phyloP scores from a whole-genome alignment of 2,888 invertebrate genomes.

The Melipona bicolor region DNA sequence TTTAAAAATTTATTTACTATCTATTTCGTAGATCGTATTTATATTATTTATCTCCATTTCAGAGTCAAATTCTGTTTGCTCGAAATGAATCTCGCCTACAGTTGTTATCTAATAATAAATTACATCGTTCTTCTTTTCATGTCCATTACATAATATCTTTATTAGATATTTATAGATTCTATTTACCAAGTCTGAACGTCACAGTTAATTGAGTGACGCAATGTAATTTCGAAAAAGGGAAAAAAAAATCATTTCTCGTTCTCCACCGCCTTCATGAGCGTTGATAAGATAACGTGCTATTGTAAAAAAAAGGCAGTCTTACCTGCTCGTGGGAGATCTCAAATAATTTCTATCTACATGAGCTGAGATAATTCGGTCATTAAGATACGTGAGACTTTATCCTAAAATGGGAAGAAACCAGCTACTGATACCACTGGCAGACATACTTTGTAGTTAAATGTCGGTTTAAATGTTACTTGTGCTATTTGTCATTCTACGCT shows the following conservation, averaged over 20 bases:
- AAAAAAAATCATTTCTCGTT: slow-evolving; percentile 2
- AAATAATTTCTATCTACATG: slow-evolving; percentile 20
- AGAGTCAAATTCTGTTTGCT: background rate
- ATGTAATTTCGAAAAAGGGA: too few relatives aligned
- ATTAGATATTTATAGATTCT: background rate
- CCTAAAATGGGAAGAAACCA: background rate
- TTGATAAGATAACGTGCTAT: slow-evolving; percentile 33
- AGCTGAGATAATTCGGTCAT: slow-evolving; percentile 3
- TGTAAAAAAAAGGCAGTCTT: background rate
- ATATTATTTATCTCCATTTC: too few relatives aligned
- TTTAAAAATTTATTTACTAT: background rate
- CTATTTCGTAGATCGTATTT: background rate
- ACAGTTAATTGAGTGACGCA: background rate
- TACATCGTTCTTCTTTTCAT: slow-evolving; percentile 1
- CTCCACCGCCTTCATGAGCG: background rate
- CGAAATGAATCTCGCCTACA: background rate
- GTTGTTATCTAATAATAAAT: background rate
- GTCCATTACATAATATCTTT: slow-evolving; percentile 22
- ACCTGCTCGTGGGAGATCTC: slow-evolving; percentile 6
- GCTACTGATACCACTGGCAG: background rate
- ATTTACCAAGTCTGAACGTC: background rate
- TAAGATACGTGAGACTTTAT: background rate
- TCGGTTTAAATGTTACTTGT: slow-evolving; percentile 5
- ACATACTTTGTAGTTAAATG: background rate
- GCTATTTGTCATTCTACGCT: too few relatives aligned